phyloP scores from a whole-genome alignment of 2,888 invertebrate genomes.

The Ophion ellenae region DNA sequence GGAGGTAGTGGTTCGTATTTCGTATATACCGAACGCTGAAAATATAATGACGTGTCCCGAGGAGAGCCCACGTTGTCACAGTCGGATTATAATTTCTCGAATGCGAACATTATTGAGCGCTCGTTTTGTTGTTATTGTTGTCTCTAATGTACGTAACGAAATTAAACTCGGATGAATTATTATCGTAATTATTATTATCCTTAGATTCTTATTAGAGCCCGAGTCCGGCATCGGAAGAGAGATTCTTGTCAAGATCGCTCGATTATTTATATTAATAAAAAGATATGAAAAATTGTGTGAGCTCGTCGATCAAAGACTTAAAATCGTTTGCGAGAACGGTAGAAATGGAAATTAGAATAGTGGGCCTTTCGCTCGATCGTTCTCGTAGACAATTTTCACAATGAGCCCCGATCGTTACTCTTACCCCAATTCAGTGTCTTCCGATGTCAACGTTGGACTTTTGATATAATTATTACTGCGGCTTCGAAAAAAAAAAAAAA shows the following conservation, averaged over 20 bases:
- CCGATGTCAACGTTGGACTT: conserved; percentile 55
- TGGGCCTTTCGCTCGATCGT: conserved; percentile 6
- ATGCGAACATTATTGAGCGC: conserved; percentile 26
- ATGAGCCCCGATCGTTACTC: conserved; percentile 34
- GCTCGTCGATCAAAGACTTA: conserved; percentile 37
- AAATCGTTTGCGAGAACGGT: conserved; percentile 8
- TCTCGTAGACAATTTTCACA: conserved; percentile 22
- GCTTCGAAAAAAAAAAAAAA: conserved; percentile 22
- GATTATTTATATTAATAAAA: conserved; percentile 42
- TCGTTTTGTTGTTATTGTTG: conserved; percentile 2
- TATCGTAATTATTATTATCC: conserved; percentile 43
- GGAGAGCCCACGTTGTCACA: conserved; percentile 28
- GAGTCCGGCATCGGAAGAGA: conserved; percentile 59
- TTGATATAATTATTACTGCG: conserved; percentile 43
- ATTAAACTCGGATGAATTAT: conserved; percentile 58
- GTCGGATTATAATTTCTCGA: conserved; percentile 21
- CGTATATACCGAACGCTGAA: conserved; percentile 51
- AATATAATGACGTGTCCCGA: conserved; percentile 51
- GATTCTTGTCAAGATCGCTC: conserved; percentile 44
- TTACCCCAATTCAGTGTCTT: conserved; percentile 36
- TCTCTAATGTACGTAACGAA: conserved; percentile 29
- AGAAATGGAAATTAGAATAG: conserved; percentile 11
- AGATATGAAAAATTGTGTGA: conserved; percentile 52
- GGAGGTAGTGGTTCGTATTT: conserved; percentile 46
- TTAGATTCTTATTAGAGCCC: conserved; percentile 38